These are phyloP conservation scores for Alloplasta piceator DNA, from an alignment of 2,888 invertebrate species.

Conservation along the genomic window DNA sequence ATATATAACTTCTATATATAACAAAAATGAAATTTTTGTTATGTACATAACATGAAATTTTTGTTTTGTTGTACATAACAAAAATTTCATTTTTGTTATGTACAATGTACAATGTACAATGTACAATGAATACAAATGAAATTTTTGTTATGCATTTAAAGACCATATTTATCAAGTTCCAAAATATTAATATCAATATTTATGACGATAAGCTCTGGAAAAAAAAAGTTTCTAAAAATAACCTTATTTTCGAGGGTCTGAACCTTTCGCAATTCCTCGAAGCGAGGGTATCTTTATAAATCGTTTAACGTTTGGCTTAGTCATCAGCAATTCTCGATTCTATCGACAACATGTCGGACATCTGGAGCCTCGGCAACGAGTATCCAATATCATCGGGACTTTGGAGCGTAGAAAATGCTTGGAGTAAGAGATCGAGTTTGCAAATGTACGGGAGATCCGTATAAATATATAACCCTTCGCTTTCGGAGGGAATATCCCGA, in stretches of 20 bases:
- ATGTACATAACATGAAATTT: too few relatives aligned
- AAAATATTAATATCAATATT: too few relatives aligned
- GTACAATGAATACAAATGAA: too few relatives aligned
- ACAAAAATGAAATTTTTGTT: too few relatives aligned
- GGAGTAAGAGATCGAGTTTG: constrained; percentile 34
- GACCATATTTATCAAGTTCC: too few relatives aligned
- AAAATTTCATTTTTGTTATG: too few relatives aligned
- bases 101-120: too few relatives aligned
- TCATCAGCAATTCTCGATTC: not conserved
- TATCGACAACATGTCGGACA: constrained; percentile 30
- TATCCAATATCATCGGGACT: constrained; percentile 48
- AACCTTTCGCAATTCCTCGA: not conserved
- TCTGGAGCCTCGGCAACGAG: constrained; percentile 37
- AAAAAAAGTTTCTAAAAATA: not conserved
- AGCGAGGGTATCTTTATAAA: constrained; percentile 4
- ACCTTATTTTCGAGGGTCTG: not conserved
- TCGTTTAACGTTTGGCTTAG: not conserved
- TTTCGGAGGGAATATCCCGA: constrained; percentile 32
- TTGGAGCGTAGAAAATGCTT: constrained; percentile 30
- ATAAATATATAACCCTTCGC: not conserved
- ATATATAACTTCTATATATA: too few relatives aligned
- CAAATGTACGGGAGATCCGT: constrained; percentile 15
- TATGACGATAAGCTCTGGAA: too few relatives aligned
- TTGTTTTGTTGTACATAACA: too few relatives aligned
- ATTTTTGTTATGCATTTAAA: too few relatives aligned